Evolutionary conservation across 1,140 invertebrate genomes (phyloP).

Genomic region (Bacillus rossius): DNA sequence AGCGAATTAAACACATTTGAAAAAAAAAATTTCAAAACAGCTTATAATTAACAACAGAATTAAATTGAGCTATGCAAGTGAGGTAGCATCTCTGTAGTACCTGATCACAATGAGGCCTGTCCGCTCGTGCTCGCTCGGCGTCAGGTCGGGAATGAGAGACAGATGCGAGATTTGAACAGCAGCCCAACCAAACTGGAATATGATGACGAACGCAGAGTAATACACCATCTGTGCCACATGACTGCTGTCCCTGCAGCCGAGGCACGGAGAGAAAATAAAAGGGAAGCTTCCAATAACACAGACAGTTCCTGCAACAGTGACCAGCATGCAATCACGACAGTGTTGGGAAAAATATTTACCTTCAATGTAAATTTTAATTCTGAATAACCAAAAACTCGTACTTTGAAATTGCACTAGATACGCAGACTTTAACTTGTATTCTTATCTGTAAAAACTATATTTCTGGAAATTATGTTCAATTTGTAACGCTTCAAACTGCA

Average conservation of each 20-base stretch:
- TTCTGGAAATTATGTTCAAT: background rate
- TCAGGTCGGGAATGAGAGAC: slow-evolving; percentile 69
- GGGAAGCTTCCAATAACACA: slow-evolving; percentile 79
- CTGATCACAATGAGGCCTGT: slow-evolving; percentile 84
- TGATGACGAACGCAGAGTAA: slow-evolving; percentile 81
- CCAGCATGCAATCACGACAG: too few relatives aligned
- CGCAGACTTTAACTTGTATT: background rate
- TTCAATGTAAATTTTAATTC: too few relatives aligned
- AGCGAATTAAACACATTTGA: too few relatives aligned
- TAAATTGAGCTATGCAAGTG: too few relatives aligned
- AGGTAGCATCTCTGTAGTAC: slow-evolving; percentile 48
- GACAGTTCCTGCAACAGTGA: slow-evolving; percentile 57
- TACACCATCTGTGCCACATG: slow-evolving; percentile 78
- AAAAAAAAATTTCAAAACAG: too few relatives aligned
- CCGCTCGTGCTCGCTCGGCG: slow-evolving; percentile 67
- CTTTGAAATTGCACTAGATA: too few relatives aligned
- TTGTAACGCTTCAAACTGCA: background rate
- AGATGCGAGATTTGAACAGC: slow-evolving; percentile 92
- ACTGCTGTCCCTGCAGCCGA: slow-evolving; percentile 57
- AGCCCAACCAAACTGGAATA: slow-evolving; percentile 98
- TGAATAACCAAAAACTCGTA: too few relatives aligned
- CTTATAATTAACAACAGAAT: too few relatives aligned
- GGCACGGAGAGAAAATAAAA: slow-evolving; percentile 83
- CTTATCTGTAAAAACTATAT: background rate
- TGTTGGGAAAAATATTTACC: too few relatives aligned